Percentiles rank a stretch among this genome's conserved stretches.
Evolutionary conservation across 2,888 invertebrate species (phyloP).

Genomic region (Sympetrum striolatum): DNA sequence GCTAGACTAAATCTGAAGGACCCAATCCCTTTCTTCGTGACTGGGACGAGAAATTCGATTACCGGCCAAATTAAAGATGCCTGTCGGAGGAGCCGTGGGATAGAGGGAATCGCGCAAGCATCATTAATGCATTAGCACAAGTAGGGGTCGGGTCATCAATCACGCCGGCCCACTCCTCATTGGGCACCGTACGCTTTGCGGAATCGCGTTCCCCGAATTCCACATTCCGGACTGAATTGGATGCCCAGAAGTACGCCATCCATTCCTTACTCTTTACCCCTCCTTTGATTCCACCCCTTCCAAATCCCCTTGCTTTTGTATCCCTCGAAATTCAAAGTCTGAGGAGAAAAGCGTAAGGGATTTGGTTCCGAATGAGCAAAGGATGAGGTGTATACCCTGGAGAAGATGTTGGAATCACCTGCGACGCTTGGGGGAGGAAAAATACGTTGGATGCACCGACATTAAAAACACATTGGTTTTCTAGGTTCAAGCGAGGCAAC

Average conservation of each 20-base stretch:
- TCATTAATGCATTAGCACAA: neutral
- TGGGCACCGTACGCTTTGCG: slow-evolving; percentile 20
- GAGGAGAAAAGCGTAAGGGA: neutral
- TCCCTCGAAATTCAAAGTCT: neutral
- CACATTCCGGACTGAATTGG: slow-evolving; percentile 24
- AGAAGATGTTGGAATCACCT: neutral
- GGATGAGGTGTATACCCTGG: neutral
- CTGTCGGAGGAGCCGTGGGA: neutral
- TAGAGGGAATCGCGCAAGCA: neutral
- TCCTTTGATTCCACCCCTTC: neutral
- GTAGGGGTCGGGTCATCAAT: slow-evolving; percentile 20
- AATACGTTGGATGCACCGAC: neutral
- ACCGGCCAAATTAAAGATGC: neutral
- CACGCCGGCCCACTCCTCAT: neutral
- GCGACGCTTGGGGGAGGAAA: neutral
- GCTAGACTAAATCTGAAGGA: neutral
- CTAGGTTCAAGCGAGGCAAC: too few relatives aligned
- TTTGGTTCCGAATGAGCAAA: neutral
- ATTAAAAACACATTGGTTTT: too few relatives aligned
- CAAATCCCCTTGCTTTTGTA: neutral
- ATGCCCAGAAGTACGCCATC: neutral
- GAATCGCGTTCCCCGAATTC: slow-evolving; percentile 38
- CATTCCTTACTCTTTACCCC: neutral
- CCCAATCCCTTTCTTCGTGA: neutral
- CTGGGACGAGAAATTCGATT: neutral